Conservation (phyloP, 2,797 vertebrate genomes). For the Onychomys torridus region DNA sequence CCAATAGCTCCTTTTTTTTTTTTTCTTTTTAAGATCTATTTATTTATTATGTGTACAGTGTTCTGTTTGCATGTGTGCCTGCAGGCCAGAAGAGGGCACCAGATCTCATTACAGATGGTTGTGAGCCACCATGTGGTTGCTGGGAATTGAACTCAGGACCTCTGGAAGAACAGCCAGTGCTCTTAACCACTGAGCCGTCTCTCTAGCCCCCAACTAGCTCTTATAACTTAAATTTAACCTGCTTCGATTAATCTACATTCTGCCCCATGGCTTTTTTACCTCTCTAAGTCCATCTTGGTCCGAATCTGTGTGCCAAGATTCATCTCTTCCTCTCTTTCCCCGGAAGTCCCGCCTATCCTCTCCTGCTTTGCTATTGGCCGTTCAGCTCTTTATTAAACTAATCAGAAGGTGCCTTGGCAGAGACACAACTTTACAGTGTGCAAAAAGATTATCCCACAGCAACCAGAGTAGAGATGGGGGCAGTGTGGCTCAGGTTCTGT, state of each 20-base stretch:
- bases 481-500: neutral
- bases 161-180: too few species aligned
- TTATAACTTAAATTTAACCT: neutral
- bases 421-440: neutral
- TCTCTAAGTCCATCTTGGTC: neutral
- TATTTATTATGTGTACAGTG: too few species aligned
- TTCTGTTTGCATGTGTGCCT: too few species aligned
- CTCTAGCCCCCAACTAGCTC: neutral
- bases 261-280: neutral
- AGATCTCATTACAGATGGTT: too few species aligned
- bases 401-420: neutral
- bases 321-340: neutral
- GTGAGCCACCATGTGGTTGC: too few species aligned
- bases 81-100: too few species aligned
- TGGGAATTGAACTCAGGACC: too few species aligned
- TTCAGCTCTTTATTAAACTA: neutral
- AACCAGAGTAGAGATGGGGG: accelerated
- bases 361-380: neutral
- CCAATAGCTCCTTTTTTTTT: neutral
- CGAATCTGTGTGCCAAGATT: neutral
- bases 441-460: neutral
- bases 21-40: too few species aligned
- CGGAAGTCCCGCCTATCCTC: neutral
- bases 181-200: too few species aligned
- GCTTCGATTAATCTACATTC: neutral